Percentiles rank a stretch among this genome's conserved stretches.
These are phyloP conservation scores for Melipona bicolor DNA, from an alignment of 2,888 invertebrate genomes.

Conservation along the genomic window DNA sequence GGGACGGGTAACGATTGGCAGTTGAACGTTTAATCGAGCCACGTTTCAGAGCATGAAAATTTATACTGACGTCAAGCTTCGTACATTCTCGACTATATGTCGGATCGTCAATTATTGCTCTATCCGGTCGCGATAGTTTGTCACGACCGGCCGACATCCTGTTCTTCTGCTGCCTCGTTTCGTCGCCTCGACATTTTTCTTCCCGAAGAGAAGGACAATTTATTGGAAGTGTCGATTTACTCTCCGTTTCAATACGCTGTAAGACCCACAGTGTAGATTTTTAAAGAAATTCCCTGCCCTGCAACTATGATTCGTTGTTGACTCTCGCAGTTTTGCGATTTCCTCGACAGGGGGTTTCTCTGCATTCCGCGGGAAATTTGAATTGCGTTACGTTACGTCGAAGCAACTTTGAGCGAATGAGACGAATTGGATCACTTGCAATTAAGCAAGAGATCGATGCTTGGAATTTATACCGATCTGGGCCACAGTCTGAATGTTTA, in stretches of 20 bases:
- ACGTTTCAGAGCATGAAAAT: constrained; percentile 49
- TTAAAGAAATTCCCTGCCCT: no score
- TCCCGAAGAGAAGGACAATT: no score
- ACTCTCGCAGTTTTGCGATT: no score
- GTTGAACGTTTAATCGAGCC: constrained; percentile 43
- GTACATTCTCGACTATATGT: constrained; percentile 54
- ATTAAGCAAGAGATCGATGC: constrained; percentile 14
- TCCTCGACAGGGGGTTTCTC: no score
- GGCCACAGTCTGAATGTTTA: constrained; percentile 35
- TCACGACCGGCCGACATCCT: constrained; percentile 45
- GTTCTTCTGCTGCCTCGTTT: constrained; percentile 20
- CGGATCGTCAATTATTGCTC: constrained; percentile 67
- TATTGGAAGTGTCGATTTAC: no score
- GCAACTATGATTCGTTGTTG: no score
- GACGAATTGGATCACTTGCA: not conserved
- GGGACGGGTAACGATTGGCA: constrained; percentile 38
- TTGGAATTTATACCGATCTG: constrained; percentile 51
- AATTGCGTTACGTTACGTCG: not conserved
- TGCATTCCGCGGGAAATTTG: no score
- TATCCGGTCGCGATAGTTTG: constrained; percentile 66
- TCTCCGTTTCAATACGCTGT: not conserved
- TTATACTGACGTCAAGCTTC: constrained; percentile 62
- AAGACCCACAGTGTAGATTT: no score
- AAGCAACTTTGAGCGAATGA: not conserved
- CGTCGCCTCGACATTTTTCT: constrained; percentile 1